Evolutionary conservation across 2,797 vertebrate species (phyloP).

Genomic region (Enteromius anoplus): DNA sequence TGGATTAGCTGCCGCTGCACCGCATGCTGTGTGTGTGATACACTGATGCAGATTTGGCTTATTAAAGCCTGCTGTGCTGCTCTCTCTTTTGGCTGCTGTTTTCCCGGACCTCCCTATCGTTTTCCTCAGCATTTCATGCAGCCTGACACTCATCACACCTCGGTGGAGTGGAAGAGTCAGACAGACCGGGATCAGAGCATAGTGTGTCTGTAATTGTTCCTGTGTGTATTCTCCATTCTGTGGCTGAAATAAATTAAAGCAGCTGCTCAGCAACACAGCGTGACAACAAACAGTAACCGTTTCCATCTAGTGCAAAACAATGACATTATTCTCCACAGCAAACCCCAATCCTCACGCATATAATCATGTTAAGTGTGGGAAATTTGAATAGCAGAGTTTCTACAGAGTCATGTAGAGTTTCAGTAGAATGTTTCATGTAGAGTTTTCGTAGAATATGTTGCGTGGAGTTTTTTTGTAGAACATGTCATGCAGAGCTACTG

Average conservation of each 20-base stretch:
- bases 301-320: conserved; percentile 21
- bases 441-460: not conserved
- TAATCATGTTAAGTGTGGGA: not conserved
- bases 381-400: not conserved
- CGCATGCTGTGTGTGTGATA: conserved; percentile 17
- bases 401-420: not conserved
- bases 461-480: not conserved
- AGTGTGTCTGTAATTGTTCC: conserved; percentile 75
- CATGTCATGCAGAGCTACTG: not conserved
- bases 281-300: conserved; percentile 56
- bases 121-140: not conserved
- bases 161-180: conserved; percentile 49
- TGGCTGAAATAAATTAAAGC: conserved; percentile 65
- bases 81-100: conserved; percentile 14
- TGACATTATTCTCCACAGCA: conserved; percentile 11
- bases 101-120: conserved; percentile 3
- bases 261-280: conserved; percentile 44
- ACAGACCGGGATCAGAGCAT: conserved; percentile 62
- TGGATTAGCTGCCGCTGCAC: conserved; percentile 14
- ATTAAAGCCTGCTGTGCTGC: conserved; percentile 14
- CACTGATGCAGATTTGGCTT: not conserved
- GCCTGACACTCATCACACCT: conserved; percentile 26
- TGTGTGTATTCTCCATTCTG: conserved; percentile 68
- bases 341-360: not conserved
- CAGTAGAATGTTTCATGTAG: not conserved